phyloP scores from a whole-genome alignment of 2,113 vertebrate genomes.

The Campylorhamphus procurvoides region DNA sequence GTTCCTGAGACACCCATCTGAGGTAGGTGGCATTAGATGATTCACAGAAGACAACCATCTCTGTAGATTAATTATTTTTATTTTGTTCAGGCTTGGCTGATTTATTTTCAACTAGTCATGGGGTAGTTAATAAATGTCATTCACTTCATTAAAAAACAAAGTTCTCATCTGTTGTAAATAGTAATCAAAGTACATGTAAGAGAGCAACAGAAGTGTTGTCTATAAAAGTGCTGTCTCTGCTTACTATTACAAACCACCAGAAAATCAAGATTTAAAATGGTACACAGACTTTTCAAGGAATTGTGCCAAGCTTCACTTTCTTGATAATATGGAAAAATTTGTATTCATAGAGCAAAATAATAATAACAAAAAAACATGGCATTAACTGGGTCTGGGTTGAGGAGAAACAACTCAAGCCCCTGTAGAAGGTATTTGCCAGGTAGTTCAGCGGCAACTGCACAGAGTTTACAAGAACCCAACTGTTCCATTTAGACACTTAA shows the following conservation, averaged over 20 bases:
- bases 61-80: slow-evolving; percentile 68
- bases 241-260: neutral
- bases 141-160: slow-evolving; percentile 69
- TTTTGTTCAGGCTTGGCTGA: slow-evolving; percentile 27
- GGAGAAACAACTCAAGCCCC: neutral
- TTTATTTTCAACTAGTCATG: slow-evolving; percentile 52
- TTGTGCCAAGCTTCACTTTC: neutral
- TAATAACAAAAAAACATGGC: no score
- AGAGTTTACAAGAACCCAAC: neutral
- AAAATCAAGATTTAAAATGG: neutral
- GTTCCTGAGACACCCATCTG: slow-evolving; percentile 37
- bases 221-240: neutral
- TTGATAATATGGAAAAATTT: neutral
- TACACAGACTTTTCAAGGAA: neutral
- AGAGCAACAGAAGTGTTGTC: neutral
- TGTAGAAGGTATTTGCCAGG: neutral
- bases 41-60: slow-evolving; percentile 67
- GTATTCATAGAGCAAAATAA: neutral
- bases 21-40: slow-evolving; percentile 69
- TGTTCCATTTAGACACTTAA: neutral
- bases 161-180: slow-evolving; percentile 54
- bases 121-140: slow-evolving; percentile 75
- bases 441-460: neutral
- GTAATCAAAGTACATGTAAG: neutral
- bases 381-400: neutral